Base-by-base conservation (phyloP, 2,888 invertebrate species). In the Dexiosoma caninum region DNA sequence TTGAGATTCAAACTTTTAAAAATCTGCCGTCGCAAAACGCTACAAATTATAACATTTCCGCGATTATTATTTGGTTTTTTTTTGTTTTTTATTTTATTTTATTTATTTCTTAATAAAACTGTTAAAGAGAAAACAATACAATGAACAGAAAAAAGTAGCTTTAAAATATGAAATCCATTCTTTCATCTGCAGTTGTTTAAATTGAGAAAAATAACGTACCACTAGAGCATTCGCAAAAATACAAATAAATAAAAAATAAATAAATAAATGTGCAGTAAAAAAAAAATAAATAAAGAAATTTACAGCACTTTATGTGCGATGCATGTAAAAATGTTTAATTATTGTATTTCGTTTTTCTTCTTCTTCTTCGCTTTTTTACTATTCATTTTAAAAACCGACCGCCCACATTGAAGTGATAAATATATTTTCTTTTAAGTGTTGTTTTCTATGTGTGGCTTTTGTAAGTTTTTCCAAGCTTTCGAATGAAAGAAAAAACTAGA, bases 401-500 rank as follows among this genome's bases (percentile, higher is more conserved):
- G 78, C 74, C 78, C 74, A 79, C 78, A 64, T 79, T 49, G 64
- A 55, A 78, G 78, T 79, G 62, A 78, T 78, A 78, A 78, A 78
- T 78, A 53, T 77, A n/a, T 72, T 60, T 64, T 44, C 32, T 14
- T 32, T 2, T 23, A 32, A 30, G 27, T n/a, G 5, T 46, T 70
- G 35, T 57, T 46, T 70, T 57, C 32, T 35, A 32, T 44, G 35
- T 21, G 35, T 21, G 3, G 32, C 37, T 69, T 21, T 57, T 3
- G 16, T 53, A 16, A 46, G 57, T 37, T 49, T 42, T 60, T 60
- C 19, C 12, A 14, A 23, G 9, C 30, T 46, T 46, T 21, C 3
- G 21, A 19, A 64, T 57, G 14, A 55, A 27, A 69, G 60, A 57
- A 64, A 77, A 59, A 32, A 32, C 5, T 9, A 14, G 42, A 42